Percentiles rank a stretch among this genome's conserved stretches.
These are phyloP conservation scores for Vidua chalybeata DNA, from an alignment of 2,113 vertebrate genomes.

Conservation along the genomic window DNA sequence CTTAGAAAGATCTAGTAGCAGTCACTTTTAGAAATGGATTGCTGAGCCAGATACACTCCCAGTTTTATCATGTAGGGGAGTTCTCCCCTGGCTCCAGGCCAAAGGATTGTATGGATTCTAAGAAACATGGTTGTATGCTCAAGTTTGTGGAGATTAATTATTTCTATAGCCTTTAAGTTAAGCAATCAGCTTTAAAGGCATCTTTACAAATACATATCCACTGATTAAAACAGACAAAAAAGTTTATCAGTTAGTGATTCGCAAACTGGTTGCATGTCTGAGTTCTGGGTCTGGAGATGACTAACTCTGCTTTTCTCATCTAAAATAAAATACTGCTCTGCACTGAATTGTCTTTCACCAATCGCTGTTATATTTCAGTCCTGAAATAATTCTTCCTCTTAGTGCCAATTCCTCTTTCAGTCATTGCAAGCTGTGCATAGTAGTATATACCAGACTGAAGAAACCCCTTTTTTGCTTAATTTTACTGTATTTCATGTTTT, in stretches of 20 bases:
- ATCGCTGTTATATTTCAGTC: conserved; percentile 32
- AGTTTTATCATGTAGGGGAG: neutral
- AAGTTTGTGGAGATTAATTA: neutral
- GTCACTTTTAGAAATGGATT: neutral
- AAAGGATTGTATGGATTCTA: neutral
- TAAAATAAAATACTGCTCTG: conserved; percentile 15
- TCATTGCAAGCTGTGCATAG: neutral
- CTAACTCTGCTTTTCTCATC: conserved; percentile 15
- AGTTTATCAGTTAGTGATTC: neutral
- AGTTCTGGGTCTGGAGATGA: neutral
- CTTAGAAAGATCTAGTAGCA: neutral
- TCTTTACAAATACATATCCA: neutral
- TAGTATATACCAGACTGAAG: neutral
- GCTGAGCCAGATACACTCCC: neutral
- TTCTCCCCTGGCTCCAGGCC: neutral
- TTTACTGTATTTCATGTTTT: neutral
- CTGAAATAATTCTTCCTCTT: conserved; percentile 38
- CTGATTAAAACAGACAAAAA: conserved; percentile 22
- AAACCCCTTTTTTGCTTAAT: neutral
- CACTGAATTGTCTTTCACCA: neutral
- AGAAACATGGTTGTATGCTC: neutral
- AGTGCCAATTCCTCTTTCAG: neutral
- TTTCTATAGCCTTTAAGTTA: conserved; percentile 18
- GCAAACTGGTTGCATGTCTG: neutral
- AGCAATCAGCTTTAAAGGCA: conserved; percentile 2